Evolutionary conservation across 2,888 invertebrate species (phyloP).

Genomic region (Polyommatus iphigenia): DNA sequence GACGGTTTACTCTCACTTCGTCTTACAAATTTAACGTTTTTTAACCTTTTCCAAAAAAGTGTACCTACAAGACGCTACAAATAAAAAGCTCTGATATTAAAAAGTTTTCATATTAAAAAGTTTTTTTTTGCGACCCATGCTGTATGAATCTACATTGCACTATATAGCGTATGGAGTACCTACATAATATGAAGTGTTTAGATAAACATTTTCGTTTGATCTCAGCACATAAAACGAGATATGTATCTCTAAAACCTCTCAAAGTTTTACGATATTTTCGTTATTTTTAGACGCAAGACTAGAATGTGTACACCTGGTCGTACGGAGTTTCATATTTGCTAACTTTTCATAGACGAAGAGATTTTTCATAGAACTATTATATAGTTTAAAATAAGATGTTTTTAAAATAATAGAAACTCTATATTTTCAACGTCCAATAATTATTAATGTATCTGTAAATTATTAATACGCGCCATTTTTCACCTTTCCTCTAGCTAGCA

Average conservation of each 20-base stretch:
- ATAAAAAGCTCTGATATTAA: too few relatives aligned
- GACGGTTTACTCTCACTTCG: too few relatives aligned
- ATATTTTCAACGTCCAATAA: background rate
- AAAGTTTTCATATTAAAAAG: too few relatives aligned
- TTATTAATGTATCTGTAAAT: too few relatives aligned
- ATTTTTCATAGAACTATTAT: background rate
- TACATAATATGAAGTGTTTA: slow-evolving; percentile 32
- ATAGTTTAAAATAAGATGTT: background rate
- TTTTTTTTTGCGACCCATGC: too few relatives aligned
- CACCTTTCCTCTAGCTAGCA: too few relatives aligned
- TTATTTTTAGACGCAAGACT: background rate
- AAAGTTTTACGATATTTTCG: slow-evolving; percentile 1
- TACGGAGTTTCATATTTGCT: background rate
- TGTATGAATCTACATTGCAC: background rate
- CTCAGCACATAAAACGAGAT: slow-evolving; percentile 35
- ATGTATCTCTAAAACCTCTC: slow-evolving; percentile 28
- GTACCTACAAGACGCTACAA: too few relatives aligned
- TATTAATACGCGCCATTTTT: too few relatives aligned
- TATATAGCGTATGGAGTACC: slow-evolving; percentile 26
- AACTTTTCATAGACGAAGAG: background rate
- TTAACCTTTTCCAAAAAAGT: too few relatives aligned
- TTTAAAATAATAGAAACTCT: background rate
- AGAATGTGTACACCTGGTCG: background rate
- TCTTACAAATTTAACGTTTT: too few relatives aligned
- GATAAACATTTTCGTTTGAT: slow-evolving; percentile 39